Base-by-base conservation (phyloP, 1,140 invertebrate genomes). In the Drosophila pseudoobscura region DNA sequence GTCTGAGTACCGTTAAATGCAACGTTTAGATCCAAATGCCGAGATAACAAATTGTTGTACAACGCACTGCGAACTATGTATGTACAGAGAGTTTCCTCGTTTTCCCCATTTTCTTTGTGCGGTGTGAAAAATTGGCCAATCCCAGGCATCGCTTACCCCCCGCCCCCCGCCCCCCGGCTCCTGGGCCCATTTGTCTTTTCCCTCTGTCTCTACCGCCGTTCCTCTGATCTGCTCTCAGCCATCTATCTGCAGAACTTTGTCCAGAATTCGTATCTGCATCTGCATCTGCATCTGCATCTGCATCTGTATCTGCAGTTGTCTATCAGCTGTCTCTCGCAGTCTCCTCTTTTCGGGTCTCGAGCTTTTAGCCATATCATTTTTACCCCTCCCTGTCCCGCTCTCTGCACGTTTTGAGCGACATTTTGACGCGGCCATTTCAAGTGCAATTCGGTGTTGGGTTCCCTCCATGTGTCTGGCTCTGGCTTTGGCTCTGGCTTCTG, bases 1-100 rank as follows among this genome's bases (percentile, higher is more conserved):
- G 49, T 15, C 55, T 60, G 52, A 53, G 75, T 84, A 76, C 80
- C 80, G 80, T 83, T 83, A 83, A 84, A 75, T 84, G 80, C 80
- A 84, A 72, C 80, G 71, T 72, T 83, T 84, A 83, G 80, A 79
- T 83, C 79, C 80, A 79, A 83, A 53, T 84, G 65, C 71, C 35
- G 43, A 80, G 80, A 84, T 84, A 84, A 84, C 80, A 84, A 84
- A 84, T 84, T 75, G 80, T 75, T 83, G 80, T 75, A 84, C 75
- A 83, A 83, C 70, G 58, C 49, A 29, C 50, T 61, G 74, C 79
- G 11, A 39, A 13, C 35, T 39, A 13, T 39, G 62, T 56, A 43
- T 51, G 29, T 7, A 6, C 29, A 29, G 29, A 78, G 75, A 61
- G 60, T 64, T 50, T 53, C 49, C 47, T 61, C 53, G 53, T 47